A percentile compares a stretch with the other conserved stretches of the same genome.
phyloP scores from a whole-genome alignment of 2,113 vertebrate genomes.

The Pseudois nayaur region DNA sequence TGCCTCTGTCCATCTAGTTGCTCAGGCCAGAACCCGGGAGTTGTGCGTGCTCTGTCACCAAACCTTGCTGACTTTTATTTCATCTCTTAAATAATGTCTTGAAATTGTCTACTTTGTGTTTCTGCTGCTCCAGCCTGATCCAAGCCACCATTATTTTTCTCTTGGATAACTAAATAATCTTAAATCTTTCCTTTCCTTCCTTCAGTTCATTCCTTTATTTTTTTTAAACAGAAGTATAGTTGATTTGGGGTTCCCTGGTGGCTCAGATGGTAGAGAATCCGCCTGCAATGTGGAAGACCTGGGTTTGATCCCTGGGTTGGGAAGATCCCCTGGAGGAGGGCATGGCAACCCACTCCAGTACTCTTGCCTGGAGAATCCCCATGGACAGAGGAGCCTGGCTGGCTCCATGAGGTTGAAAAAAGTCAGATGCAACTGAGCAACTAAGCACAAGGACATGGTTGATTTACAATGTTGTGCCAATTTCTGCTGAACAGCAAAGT shows the following conservation, averaged over 20 bases:
- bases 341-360: neutral
- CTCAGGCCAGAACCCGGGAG: neutral
- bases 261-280: neutral
- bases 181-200: neutral
- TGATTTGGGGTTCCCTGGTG: neutral
- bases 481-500: neutral
- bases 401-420: neutral
- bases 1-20: neutral
- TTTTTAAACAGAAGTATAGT: neutral
- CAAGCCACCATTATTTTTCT: constrained; percentile 1
- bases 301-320: neutral
- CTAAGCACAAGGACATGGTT: neutral
- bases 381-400: neutral
- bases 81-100: neutral
- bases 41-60: neutral
- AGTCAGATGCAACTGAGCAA: neutral
- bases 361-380: neutral
- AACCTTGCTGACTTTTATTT: neutral
- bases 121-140: neutral
- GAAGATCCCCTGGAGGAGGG: neutral
- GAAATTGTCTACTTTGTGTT: neutral
- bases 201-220: neutral
- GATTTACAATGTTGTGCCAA: neutral
- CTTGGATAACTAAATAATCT: neutral
- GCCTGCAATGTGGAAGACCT: neutral